Percentiles rank a stretch among this genome's conserved stretches.
phyloP scores from a whole-genome alignment of 2,888 invertebrate species.

The Rhaphigaster nebulosa region DNA sequence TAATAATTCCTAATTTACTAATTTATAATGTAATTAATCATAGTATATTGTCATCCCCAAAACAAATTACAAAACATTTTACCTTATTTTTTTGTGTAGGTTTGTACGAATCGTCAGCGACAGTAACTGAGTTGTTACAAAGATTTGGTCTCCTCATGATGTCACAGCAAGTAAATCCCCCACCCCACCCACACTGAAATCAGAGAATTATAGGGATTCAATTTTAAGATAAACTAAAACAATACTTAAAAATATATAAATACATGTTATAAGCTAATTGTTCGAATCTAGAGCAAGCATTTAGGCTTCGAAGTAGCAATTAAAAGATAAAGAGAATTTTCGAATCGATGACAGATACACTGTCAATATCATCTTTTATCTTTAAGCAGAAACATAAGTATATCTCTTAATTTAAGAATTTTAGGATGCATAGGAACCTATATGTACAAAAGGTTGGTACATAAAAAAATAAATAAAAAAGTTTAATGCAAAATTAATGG shows the following conservation, averaged over 20 bases:
- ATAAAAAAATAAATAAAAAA: not conserved
- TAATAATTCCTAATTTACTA: too few species aligned
- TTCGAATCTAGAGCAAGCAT: not conserved
- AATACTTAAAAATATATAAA: constrained; percentile 23
- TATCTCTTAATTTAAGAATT: not conserved
- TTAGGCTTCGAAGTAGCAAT: not conserved
- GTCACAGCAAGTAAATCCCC: constrained; percentile 66
- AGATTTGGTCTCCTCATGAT: constrained; percentile 66
- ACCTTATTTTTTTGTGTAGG: constrained; percentile 60
- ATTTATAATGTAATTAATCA: too few species aligned
- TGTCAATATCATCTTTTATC: not conserved
- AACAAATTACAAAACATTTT: not conserved
- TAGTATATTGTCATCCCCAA: too few species aligned
- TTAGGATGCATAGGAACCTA: not conserved
- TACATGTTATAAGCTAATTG: not conserved
- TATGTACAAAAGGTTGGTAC: not conserved
- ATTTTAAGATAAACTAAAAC: constrained; percentile 51
- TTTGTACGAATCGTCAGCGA: constrained; percentile 63
- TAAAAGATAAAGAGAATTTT: not conserved
- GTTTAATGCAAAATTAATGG: not conserved
- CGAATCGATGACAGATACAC: not conserved
- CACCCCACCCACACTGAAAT: constrained; percentile 66
- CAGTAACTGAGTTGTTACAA: constrained; percentile 65
- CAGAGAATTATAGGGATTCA: not conserved
- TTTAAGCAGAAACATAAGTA: not conserved